Evolutionary conservation across 2,888 invertebrate genomes (phyloP), one percentile per base, ranked within the genome.

Genomic region (Muscina levida): DNA sequence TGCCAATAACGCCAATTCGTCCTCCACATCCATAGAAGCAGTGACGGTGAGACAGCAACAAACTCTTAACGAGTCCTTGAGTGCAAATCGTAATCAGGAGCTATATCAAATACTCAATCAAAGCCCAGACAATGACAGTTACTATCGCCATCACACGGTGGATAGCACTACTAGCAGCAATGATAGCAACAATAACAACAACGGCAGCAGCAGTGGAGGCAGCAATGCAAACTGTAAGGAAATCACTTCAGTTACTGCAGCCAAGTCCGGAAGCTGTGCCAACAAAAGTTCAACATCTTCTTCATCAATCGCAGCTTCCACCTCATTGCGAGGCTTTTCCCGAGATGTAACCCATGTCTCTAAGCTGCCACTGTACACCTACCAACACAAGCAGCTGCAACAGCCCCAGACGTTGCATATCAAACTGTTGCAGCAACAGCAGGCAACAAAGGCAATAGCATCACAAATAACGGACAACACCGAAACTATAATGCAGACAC

Each of bases 331-430:
- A 46, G 83, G 83, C 24, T 82, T 84, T 67, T 84, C 84, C 15
- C 77, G 84, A 79, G 85, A 86, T 81, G 84, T 84, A 77, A 82
- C 83, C 56, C 80, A 83, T 70, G 84, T 84, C 59, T 84, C 84
- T n/a, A 84, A 83, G 76, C 75, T 84, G 39, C 84, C 85, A 66
- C 62, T 85, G 79, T 84, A 84, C 82, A 83, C 84, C 59, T 84
- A 84, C 74, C 84, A 84, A 72, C 83, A 85, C 53, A 81, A 83
- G 67, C 83, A 85, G 79, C 74, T 85, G 82, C 83, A 84, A 79
- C 84, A 85, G 77, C 84, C 85, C 11, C 84, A 85, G 77, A 84
- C 82, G 59, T 62, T 85, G 85, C 85, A 85, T 68, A 83, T 85
- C 72, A 84, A 84, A 44, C 82, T 83, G 82, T 78, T 84, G 67